phyloP scores from a whole-genome alignment of 2,113 vertebrate genomes.

The Hippocampus mohnikei region DNA sequence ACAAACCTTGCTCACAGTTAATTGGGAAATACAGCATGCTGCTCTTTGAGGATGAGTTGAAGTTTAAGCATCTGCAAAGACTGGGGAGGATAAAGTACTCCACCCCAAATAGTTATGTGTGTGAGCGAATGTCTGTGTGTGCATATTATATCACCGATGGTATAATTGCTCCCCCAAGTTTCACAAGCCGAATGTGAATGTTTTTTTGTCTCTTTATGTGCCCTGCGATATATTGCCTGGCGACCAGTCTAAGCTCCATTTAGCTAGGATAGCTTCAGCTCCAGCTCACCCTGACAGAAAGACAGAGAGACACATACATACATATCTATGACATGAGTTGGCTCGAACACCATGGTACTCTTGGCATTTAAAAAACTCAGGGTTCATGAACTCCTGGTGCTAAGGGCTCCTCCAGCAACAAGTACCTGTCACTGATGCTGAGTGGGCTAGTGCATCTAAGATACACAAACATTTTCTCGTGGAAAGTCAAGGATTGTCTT shows the following conservation, averaged over 20 bases:
- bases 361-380: conserved; percentile 14
- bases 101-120: neutral
- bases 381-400: neutral
- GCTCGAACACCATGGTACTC: conserved; percentile 19
- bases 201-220: too few relatives aligned
- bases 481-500: conserved; percentile 32
- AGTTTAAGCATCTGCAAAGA: neutral
- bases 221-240: too few relatives aligned
- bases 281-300: too few relatives aligned
- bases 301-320: too few relatives aligned
- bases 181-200: too few relatives aligned
- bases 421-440: neutral
- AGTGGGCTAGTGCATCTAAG: neutral
- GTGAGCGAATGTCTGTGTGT: too few relatives aligned
- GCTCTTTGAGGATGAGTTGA: conserved; percentile 1
- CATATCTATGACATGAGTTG: conserved; percentile 17
- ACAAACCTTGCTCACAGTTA: conserved; percentile 47
- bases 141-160: too few relatives aligned
- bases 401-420: neutral
- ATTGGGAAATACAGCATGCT: conserved; percentile 44
- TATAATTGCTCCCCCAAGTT: too few relatives aligned
- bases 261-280: too few relatives aligned
- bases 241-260: too few relatives aligned
- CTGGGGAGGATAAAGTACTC: neutral
- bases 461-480: neutral